Evolutionary conservation across 2,888 invertebrate species (phyloP).

Genomic region (Apocheima hispidaria): DNA sequence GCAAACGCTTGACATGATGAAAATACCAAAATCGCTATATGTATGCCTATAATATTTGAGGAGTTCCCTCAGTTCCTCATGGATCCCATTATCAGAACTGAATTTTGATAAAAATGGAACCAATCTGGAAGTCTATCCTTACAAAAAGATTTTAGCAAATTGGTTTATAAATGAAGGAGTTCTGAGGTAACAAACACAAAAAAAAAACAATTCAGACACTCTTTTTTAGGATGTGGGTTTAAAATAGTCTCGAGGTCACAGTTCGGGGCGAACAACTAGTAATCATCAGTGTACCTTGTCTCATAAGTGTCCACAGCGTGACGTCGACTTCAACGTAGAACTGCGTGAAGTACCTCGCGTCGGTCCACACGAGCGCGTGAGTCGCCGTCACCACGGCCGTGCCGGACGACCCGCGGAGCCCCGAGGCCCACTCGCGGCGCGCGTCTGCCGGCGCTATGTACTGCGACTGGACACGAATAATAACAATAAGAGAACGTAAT

Average conservation of each 20-base stretch:
- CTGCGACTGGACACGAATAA: constrained; percentile 91
- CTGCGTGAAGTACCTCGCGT: constrained; percentile 98
- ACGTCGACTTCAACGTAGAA: constrained; percentile 92
- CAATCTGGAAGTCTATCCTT: too few species aligned
- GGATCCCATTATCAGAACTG: too few species aligned
- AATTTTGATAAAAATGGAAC: too few species aligned
- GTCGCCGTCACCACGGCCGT: constrained; percentile 93
- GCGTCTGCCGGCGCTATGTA: constrained; percentile 95
- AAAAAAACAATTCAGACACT: too few species aligned
- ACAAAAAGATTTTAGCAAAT: too few species aligned
- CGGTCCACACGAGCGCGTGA: constrained; percentile 96
- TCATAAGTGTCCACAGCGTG: constrained; percentile 95
- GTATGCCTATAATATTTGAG: too few species aligned
- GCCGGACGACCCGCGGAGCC: constrained; percentile 96
- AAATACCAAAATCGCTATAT: too few species aligned
- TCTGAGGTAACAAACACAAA: too few species aligned
- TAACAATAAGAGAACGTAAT: neutral
- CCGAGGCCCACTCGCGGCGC: constrained; percentile 93
- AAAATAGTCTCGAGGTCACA: neutral
- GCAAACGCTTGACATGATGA: too few species aligned
- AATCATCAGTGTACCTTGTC: constrained; percentile 70
- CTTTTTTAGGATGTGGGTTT: too few species aligned
- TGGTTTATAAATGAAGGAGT: too few species aligned
- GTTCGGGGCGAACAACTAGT: neutral
- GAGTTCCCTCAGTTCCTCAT: too few species aligned